These are phyloP conservation scores for Amphimallon solstitiale DNA, from an alignment of 2,888 invertebrate genomes.

Conservation along the genomic window DNA sequence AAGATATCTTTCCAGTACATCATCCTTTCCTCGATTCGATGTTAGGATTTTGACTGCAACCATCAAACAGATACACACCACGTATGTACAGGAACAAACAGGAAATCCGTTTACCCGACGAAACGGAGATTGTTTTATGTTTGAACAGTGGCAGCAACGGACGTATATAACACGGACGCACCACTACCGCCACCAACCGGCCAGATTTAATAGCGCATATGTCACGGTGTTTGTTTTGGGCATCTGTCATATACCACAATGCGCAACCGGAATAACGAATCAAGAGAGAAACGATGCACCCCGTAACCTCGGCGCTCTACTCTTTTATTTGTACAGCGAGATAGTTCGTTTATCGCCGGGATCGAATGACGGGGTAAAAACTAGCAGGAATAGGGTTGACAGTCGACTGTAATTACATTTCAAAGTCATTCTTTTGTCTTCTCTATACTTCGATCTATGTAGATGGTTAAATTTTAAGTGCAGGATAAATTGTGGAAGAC, in stretches of 20 bases:
- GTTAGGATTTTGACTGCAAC: no score
- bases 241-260: conserved; percentile 33
- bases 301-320: neutral
- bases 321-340: conserved; percentile 14
- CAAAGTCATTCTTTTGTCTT: no score
- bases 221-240: conserved; percentile 36
- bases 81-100: conserved; percentile 28
- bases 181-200: neutral
- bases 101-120: conserved; percentile 51
- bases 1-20: no score
- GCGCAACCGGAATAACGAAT: conserved; percentile 23
- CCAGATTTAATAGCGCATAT: conserved; percentile 36
- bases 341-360: conserved; percentile 16
- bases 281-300: conserved; percentile 9
- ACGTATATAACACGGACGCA: no score
- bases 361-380: conserved; percentile 10
- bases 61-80: neutral
- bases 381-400: neutral
- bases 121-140: conserved; percentile 62
- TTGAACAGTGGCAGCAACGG: conserved; percentile 51
- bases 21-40: no score
- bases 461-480: neutral
- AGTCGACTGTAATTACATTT: neutral
- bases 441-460: no score
- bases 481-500: neutral